Conservation (phyloP, 1,140 invertebrate species). For the Stratiolaelaps scimitus region DNA sequence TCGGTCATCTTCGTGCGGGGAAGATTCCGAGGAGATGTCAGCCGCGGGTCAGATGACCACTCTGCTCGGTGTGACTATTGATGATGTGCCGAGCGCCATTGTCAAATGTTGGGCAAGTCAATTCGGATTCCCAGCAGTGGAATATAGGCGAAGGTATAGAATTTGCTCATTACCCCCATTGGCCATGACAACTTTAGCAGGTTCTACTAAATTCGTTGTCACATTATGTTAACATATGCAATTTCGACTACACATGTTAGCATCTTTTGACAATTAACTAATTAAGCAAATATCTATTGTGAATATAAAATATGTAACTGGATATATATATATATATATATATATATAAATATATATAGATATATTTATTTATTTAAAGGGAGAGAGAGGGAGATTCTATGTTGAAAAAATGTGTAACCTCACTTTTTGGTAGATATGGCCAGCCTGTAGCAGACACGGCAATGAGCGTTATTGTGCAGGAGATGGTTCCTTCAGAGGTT, state of each 20-base stretch:
- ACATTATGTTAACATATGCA: too few species aligned
- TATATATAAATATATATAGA: too few species aligned
- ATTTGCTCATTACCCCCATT: constrained; percentile 28
- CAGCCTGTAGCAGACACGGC: constrained; percentile 50
- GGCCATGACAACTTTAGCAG: background rate
- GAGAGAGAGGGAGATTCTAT: too few species aligned
- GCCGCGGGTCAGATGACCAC: constrained; percentile 6
- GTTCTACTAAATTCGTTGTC: too few species aligned
- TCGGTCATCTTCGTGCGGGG: too few species aligned
- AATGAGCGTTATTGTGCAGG: constrained; percentile 69
- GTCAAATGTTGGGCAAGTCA: constrained; percentile 65
- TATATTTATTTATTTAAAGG: too few species aligned
- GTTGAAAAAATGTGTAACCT: too few species aligned
- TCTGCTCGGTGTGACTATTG: background rate
- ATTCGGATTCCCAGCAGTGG: constrained; percentile 57
- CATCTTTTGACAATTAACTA: background rate
- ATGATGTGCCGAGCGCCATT: constrained; percentile 44
- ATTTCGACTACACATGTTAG: too few species aligned
- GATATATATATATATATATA: too few species aligned
- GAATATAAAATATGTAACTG: too few species aligned
- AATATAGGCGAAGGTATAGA: constrained; percentile 58
- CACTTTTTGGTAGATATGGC: constrained; percentile 49
- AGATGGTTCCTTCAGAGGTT: constrained; percentile 54
- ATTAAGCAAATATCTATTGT: too few species aligned
- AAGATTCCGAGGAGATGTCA: too few species aligned